Percentiles rank a stretch among this genome's conserved stretches.
Conservation (phyloP, 64 coral and sea anemone genomes). For the Pachyseris speciosa region DNA sequence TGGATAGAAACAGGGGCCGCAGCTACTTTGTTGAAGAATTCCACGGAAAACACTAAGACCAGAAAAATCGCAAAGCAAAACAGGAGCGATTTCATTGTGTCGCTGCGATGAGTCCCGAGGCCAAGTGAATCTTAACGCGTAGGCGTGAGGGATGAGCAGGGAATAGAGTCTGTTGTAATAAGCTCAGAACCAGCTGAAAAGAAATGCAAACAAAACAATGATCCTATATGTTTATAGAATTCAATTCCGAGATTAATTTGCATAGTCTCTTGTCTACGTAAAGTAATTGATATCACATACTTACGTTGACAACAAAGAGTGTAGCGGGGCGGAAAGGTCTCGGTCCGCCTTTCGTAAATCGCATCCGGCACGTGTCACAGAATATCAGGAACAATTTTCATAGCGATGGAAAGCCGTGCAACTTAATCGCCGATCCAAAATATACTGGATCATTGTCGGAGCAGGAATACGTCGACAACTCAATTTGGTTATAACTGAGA, state of each 20-base stretch:
- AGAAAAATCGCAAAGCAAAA: background rate
- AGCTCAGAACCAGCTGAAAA: background rate
- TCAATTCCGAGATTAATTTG: slow-evolving; percentile 26
- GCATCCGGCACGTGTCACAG: background rate
- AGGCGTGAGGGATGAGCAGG: background rate
- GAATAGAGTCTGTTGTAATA: background rate
- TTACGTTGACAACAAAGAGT: background rate
- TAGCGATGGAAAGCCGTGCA: no score
- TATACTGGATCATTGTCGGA: background rate
- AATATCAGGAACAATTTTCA: no score
- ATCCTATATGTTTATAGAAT: slow-evolving; percentile 10
- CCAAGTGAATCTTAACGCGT: background rate
- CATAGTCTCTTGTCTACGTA: slow-evolving; percentile 18
- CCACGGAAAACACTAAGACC: background rate
- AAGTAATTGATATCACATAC: slow-evolving; percentile 25
- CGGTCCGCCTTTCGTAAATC: background rate
- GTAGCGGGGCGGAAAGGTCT: background rate
- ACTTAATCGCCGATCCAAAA: background rate
- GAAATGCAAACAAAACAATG: slow-evolving; percentile 25
- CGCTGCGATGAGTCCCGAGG: background rate
- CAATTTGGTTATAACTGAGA: no score
- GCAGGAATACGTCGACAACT: no score
- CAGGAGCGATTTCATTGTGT: background rate
- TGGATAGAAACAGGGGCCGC: background rate
- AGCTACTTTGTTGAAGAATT: background rate